Evolutionary conservation across 2,888 invertebrate genomes (phyloP).

Genomic region (Asteroscopus sphinx): DNA sequence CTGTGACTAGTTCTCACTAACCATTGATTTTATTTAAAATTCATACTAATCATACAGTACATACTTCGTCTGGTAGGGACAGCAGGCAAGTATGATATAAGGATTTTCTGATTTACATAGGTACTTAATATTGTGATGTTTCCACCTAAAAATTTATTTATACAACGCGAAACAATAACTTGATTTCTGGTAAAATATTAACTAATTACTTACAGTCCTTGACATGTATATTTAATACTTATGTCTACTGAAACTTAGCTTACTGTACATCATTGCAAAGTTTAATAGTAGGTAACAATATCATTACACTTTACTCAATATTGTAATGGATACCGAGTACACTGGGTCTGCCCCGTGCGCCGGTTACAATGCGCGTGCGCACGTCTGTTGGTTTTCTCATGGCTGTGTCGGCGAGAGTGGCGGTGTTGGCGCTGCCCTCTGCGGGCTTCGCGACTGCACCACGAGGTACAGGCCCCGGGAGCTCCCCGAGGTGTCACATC

Average conservation of each 20-base stretch:
- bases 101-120: constrained; percentile 7
- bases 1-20: constrained; percentile 72
- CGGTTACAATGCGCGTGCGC: constrained; percentile 55
- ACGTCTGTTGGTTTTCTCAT: constrained; percentile 45
- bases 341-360: constrained; percentile 43
- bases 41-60: too few relatives aligned
- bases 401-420: constrained; percentile 59
- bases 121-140: neutral
- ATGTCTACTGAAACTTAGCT: constrained; percentile 31
- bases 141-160: neutral
- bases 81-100: too few relatives aligned
- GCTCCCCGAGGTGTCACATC: constrained; percentile 62
- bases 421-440: constrained; percentile 57
- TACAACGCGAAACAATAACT: neutral
- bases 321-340: constrained; percentile 50
- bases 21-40: constrained; percentile 46
- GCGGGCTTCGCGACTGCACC: constrained; percentile 69
- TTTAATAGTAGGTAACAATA: constrained; percentile 53
- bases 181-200: constrained; percentile 7
- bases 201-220: constrained; percentile 8
- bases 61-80: neutral
- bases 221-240: constrained; percentile 12
- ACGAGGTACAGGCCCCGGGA: constrained; percentile 67
- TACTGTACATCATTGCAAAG: constrained; percentile 48
- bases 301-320: constrained; percentile 48